Evolutionary conservation across 92 coral and sea anemone genomes (phyloP).

Genomic region (Nematostella vectensis): DNA sequence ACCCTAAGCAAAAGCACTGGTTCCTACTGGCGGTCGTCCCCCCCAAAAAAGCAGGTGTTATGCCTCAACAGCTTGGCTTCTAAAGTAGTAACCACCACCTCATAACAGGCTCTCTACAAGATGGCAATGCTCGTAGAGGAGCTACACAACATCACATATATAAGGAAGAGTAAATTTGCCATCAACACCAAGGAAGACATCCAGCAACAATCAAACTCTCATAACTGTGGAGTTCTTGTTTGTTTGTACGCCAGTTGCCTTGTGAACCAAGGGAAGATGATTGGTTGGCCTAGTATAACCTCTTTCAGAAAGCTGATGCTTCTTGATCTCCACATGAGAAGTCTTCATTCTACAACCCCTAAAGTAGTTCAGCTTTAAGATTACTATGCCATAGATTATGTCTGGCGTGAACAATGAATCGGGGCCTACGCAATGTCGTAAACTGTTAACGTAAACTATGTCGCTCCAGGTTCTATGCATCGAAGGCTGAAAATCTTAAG

Average conservation of each 20-base stretch:
- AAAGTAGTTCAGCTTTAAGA: neutral
- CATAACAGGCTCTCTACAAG: slow-evolving; percentile 9
- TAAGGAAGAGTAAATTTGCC: slow-evolving; percentile 9
- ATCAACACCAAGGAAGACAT: too few species aligned
- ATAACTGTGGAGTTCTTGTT: too few species aligned
- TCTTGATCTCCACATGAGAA: slow-evolving; percentile 5
- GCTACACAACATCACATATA: slow-evolving; percentile 6
- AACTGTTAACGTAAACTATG: slow-evolving; percentile 29
- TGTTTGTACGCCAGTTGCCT: too few species aligned
- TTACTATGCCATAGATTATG: slow-evolving; percentile 11
- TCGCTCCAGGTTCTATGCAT: slow-evolving; percentile 22
- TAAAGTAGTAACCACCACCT: too few species aligned
- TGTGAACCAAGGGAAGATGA: too few species aligned
- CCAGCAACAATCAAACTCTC: too few species aligned
- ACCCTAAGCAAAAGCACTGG: too few species aligned
- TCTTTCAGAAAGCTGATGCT: slow-evolving; percentile 14
- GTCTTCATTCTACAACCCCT: slow-evolving; percentile 6
- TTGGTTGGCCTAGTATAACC: too few species aligned
- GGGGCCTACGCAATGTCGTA: slow-evolving; percentile 5
- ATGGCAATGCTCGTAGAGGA: slow-evolving; percentile 17
- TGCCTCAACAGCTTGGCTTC: too few species aligned
- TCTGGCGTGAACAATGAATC: slow-evolving; percentile 7
- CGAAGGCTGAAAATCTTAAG: slow-evolving; percentile 35
- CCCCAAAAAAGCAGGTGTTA: too few species aligned
- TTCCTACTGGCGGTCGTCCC: too few species aligned